Conservation (phyloP, 2,113 vertebrate genomes). For the Elephantulus edwardii region DNA sequence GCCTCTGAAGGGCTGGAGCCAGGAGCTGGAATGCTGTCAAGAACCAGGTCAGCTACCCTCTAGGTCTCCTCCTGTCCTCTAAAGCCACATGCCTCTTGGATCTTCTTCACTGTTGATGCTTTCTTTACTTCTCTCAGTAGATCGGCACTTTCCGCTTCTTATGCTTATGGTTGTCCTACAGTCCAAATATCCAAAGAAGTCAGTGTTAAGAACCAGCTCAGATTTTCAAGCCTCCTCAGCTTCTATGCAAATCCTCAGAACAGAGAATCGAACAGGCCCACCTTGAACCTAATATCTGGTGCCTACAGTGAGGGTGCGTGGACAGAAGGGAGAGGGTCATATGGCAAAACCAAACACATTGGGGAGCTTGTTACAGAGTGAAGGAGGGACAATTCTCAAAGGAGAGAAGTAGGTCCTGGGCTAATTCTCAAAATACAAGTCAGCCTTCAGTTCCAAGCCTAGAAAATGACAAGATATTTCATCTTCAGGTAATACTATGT, state of each 20-base stretch:
- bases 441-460: not conserved
- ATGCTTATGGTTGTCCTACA: not conserved
- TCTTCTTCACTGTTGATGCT: not conserved
- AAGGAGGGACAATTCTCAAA: not conserved
- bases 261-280: not conserved
- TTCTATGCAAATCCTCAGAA: not conserved
- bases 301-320: too few relatives aligned
- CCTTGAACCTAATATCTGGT: not conserved
- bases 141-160: not conserved
- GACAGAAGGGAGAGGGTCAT: fast-evolving
- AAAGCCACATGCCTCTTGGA: not conserved
- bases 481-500: not conserved
- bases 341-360: not conserved
- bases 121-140: not conserved
- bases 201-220: not conserved
- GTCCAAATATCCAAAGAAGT: not conserved
- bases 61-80: not conserved
- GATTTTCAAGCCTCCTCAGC: not conserved
- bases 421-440: conserved; percentile 32
- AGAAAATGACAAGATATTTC: not conserved
- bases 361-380: not conserved
- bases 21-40: not conserved
- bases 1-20: not conserved
- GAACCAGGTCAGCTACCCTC: not conserved
- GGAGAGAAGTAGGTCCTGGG: not conserved